Base-by-base conservation (phyloP, 2,888 invertebrate genomes). In the Andrena flavipes region DNA sequence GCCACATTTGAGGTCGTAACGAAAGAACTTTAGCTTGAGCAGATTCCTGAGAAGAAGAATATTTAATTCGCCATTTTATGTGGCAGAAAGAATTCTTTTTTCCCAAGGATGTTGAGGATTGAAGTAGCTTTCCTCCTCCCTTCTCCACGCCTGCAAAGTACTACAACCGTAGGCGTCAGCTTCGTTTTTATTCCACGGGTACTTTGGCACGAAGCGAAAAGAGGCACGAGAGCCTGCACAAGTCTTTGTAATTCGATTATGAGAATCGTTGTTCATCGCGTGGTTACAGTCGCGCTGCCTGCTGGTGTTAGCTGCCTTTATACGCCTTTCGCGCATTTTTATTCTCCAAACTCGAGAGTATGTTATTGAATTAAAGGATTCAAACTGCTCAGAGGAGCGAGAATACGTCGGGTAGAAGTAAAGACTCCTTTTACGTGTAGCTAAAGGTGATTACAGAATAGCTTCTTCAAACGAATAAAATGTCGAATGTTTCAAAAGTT, bases 161-260 rank as follows among this genome's bases (percentile, higher is more conserved):
- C 26, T 33, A 23, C 20, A 20, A 20, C n/a, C 35, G 30, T 16
- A 60, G 30, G 48, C 62, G n/a, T 20, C 29, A 23, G 10, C 56
- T n/a, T 54, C 7, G 42, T 70, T 64, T 65, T 74, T 68, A 60
- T 68, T 68, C 42, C 23, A 5, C 56, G 23, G 51, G 54, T 54
- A 63, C 75, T 74, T 74, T 63, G 54, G 30, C 54, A 23, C 51
- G 67, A 23, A 74, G 73, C 29, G 51, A 62, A 62, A 73, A 65
- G 20, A 48, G 16, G 23, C 26, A 42, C 20, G 35, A 29, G 49
- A 49, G 51, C 23, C 59, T 29, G 29, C 23, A 68, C 30, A 63
- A 76, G 51, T 33, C 51, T 71, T 23, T 56, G 23, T 80, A 80
- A 79, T 76, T 70, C 76, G 75, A 79, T 75, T 75, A 69, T 49